Evolutionary conservation across 2,888 invertebrate genomes (phyloP), one percentile per base, ranked within the genome.

Genomic region (Aspidiotus rigidus): DNA sequence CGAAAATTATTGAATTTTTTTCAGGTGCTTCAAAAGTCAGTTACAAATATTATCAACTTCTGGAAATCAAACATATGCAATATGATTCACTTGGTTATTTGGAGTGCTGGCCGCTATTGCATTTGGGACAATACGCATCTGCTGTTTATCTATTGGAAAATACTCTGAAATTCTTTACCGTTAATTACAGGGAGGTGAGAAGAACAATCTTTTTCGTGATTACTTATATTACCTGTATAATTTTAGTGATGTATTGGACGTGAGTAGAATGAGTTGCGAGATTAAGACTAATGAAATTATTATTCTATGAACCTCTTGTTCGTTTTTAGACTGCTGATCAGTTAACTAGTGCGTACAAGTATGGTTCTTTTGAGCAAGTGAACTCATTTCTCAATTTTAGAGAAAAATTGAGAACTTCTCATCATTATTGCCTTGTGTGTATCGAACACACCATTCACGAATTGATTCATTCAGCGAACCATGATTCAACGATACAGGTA

Each of bases 31-130:
- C 85, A 39, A 78, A 84, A 62, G 87, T 87, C 1, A 90, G 91
- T 42, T 86, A 88, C 75, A 81, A 82, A 64, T 82, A 88, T 75
- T 90, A 89, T 79, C 85, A 86, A 74, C 84, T 84, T 67, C 80
- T 97, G 76, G 95, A 96, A 76, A 84, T 93, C 70, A 97, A 97
- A 79, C 93, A 96, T 79, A 86, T 96, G 74, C 95, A 95, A 79
- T 82, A 94, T 77, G 93, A 95, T 78, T 91, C 95, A 0, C 80
- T 97, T 77, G 93, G 95, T 73, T 91, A 90, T 80, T 80, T 89
- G 72, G 88, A 90, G 79, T 85, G 87, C 73, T 87, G 87, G 72
- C 83, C 90, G 66, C 80, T 93, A 69, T 83, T 87, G 17, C 83
- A 88, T 9, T 83, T 85, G 54, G 90, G 89, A 8, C 85, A 89